Evolutionary conservation across 1,140 invertebrate genomes (phyloP), one percentile per base, ranked within the genome.

Genomic region (Drosophila ironensis): DNA sequence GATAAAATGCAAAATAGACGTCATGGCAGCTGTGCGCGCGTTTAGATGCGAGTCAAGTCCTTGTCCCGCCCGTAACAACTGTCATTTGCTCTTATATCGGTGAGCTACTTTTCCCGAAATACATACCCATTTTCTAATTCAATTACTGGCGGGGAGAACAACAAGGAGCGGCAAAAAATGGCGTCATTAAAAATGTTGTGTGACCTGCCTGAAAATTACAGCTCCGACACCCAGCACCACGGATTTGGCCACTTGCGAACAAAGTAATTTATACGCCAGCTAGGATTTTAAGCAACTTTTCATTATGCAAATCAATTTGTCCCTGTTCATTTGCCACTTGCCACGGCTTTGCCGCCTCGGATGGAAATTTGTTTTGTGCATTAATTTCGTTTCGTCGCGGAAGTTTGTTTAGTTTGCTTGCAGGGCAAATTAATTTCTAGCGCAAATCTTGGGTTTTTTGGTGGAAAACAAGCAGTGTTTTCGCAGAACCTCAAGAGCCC

Each of bases 221-320:
- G 35, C 46, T 16, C 14, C 3, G 22, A 7, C 11, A 45, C 59
- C n/a, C n/a, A n/a, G 16, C 20, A 57, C 59, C 45, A 14, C 30
- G 1, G 24, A 22, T 47, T 61, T 47, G 17, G 9, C 35, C 56
- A 46, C 56, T 28, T 37, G 20, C 51, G 48, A 60, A 81, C 70
- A 40, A 81, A 70, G 69, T 72, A 73, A 78, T 78, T 78, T 63
- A 59, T 59, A 37, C 57, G 30, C 22, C 40, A 46, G 41, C 59
- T 48, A 64, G 12, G 33, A 64, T 63, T 78, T 80, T 52, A 68
- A 66, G 73, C 71, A 81, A 66, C 71, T 70, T 70, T 51, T 78
- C 76, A 80, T 80, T 80, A 80, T 80, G 75, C 75, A 80, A 80
- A 80, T 80, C 75, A 80, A 80, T 80, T 80, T 80, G 68, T 57